Percentiles rank a stretch among this genome's conserved stretches.
Evolutionary conservation across 2,797 vertebrate genomes (phyloP).

Genomic region (Neosilurus hyrtlii): DNA sequence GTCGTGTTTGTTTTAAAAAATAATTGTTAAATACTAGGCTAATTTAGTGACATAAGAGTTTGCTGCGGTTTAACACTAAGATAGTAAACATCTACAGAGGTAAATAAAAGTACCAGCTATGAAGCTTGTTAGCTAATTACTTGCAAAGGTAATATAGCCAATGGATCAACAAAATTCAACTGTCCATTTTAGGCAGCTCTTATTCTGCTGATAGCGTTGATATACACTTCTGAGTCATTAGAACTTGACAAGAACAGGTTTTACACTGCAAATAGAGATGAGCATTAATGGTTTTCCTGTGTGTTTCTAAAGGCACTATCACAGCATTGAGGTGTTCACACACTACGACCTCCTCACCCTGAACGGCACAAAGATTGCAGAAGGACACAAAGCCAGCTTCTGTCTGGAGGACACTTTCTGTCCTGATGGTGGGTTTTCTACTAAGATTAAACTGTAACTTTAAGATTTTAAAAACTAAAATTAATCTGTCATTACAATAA

Average conservation of each 20-base stretch:
- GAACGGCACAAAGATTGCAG: conserved; percentile 91
- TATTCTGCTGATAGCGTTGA: not conserved
- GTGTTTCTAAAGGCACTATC: conserved; percentile 82
- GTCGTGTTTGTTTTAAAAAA: too few species aligned
- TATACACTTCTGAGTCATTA: not conserved
- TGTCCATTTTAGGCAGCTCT: not conserved
- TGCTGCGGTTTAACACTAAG: too few species aligned
- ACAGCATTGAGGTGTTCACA: conserved; percentile 97
- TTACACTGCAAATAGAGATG: not conserved
- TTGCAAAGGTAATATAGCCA: not conserved
- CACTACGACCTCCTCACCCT: conserved; percentile 92
- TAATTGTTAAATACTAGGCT: too few species aligned
- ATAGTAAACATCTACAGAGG: too few species aligned
- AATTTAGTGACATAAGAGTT: too few species aligned
- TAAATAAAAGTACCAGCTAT: not conserved
- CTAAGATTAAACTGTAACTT: not conserved
- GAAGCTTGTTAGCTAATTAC: not conserved
- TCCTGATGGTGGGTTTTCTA: conserved; percentile 77
- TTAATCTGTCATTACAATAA: too few species aligned
- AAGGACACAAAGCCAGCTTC: conserved; percentile 98
- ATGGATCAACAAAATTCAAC: not conserved
- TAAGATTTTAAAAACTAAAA: too few species aligned
- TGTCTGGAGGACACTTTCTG: conserved; percentile 95
- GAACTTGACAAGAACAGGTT: not conserved
- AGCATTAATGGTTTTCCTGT: not conserved